Percentiles rank a stretch among this genome's conserved stretches.
These are phyloP conservation scores for Amphipoea oculea DNA, from an alignment of 2,888 invertebrate species.

Conservation along the genomic window DNA sequence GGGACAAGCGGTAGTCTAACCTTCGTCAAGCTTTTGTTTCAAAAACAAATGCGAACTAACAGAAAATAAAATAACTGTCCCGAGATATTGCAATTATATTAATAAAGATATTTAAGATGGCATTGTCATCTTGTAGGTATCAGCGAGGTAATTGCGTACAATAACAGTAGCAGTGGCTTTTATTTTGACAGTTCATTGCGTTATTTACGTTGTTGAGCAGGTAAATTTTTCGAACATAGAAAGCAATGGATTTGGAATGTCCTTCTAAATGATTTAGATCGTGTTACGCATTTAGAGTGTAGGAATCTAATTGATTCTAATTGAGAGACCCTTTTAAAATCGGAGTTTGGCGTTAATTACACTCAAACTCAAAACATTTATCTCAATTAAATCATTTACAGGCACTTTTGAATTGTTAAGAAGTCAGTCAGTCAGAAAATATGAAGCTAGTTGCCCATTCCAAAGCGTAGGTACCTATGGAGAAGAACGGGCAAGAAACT, in stretches of 20 bases:
- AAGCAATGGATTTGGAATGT: too few relatives aligned
- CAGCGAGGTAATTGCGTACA: neutral
- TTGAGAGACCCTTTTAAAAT: neutral
- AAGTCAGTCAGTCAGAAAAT: too few relatives aligned
- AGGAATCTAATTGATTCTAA: neutral
- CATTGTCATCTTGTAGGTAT: neutral
- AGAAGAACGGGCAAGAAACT: too few relatives aligned
- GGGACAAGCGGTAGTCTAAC: constrained; percentile 32
- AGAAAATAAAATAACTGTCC: constrained; percentile 10
- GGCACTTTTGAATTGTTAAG: too few relatives aligned
- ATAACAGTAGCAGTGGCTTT: neutral
- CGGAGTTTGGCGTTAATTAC: neutral
- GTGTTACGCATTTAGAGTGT: neutral
- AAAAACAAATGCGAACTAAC: constrained; percentile 18
- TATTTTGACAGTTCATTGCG: neutral
- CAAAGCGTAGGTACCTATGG: too few relatives aligned
- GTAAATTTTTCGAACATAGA: neutral
- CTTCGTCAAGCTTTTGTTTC: constrained; percentile 32
- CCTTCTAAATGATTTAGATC: too few relatives aligned
- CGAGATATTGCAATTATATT: neutral
- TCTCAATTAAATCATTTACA: too few relatives aligned
- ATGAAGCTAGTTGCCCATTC: too few relatives aligned
- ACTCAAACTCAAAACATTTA: too few relatives aligned
- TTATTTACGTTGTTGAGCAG: neutral
- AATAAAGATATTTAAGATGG: neutral